Conservation (phyloP, 2,797 vertebrate genomes). For the Orestias chungarensis region DNA sequence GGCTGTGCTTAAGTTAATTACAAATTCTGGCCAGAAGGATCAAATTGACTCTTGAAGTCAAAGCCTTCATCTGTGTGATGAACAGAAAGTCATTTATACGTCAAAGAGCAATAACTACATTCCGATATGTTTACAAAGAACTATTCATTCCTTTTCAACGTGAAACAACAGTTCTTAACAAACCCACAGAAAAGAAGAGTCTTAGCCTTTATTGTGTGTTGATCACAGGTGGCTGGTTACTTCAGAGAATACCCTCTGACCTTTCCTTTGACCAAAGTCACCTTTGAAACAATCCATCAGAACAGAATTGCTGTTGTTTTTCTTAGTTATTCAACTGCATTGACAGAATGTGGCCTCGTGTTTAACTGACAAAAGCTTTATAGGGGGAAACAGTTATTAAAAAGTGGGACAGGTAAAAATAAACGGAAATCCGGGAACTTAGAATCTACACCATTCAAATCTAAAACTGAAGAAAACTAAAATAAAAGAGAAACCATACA, state of each 20-base stretch:
- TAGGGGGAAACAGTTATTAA: conserved; percentile 8
- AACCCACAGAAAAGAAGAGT: conserved; percentile 30
- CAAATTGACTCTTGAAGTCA: conserved; percentile 42
- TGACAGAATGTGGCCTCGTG: conserved; percentile 9
- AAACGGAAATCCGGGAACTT: not conserved
- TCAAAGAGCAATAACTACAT: conserved; percentile 27
- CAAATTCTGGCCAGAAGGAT: conserved; percentile 34
- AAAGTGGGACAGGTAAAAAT: not conserved
- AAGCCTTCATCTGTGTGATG: conserved; percentile 45
- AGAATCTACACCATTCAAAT: not conserved
- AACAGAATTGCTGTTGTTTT: conserved; percentile 31
- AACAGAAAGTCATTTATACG: conserved; percentile 29
- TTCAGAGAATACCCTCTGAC: conserved; percentile 42
- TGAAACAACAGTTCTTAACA: conserved; percentile 34
- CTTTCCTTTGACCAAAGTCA: conserved; percentile 15
- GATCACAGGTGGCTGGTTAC: conserved; percentile 50
- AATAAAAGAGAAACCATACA: not conserved
- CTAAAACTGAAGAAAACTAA: not conserved
- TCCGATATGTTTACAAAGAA: conserved; percentile 43
- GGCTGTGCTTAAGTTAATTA: conserved; percentile 57
- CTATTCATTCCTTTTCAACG: conserved; percentile 46
- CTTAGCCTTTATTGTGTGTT: conserved; percentile 35
- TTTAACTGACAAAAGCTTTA: conserved; percentile 40
- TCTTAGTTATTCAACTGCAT: conserved; percentile 43
- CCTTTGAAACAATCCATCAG: conserved; percentile 38